phyloP scores from a whole-genome alignment of 2,797 vertebrate species.

The Pangasius larnaudii region DNA sequence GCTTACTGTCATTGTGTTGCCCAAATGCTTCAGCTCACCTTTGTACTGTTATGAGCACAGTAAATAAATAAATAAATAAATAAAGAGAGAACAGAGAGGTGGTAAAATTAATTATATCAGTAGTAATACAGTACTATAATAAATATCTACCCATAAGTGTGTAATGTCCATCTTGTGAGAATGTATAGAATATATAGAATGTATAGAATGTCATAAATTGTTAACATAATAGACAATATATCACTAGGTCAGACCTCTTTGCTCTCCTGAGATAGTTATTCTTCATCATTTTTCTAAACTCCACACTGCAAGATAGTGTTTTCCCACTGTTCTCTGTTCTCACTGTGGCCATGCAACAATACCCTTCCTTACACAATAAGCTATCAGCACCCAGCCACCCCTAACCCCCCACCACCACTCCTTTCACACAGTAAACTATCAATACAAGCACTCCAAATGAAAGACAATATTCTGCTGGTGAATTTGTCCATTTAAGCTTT shows the following conservation, averaged over 20 bases:
- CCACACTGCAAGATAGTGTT: constrained; percentile 34
- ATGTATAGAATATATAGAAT: background rate
- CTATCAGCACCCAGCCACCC: background rate
- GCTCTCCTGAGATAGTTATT: constrained; percentile 42
- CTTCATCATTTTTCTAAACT: constrained; percentile 33
- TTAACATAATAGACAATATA: constrained; percentile 35
- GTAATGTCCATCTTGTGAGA: constrained; percentile 37
- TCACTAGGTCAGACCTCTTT: constrained; percentile 15
- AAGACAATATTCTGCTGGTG: background rate
- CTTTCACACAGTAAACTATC: constrained; percentile 22
- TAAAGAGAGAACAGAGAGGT: no score
- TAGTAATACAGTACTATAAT: background rate
- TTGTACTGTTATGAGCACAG: background rate
- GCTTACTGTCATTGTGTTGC: background rate
- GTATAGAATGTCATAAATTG: constrained; percentile 32
- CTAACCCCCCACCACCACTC: background rate
- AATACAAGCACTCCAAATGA: background rate
- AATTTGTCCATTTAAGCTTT: background rate
- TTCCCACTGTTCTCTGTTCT: constrained; percentile 4
- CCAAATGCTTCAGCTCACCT: background rate
- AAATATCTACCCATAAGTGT: constrained; percentile 32
- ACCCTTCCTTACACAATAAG: constrained; percentile 24
- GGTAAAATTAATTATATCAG: background rate
- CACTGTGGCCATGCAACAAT: constrained; percentile 17
- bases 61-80: background rate